Evolutionary conservation across 2,888 invertebrate species (phyloP).

Genomic region (Leucoma salicis): DNA sequence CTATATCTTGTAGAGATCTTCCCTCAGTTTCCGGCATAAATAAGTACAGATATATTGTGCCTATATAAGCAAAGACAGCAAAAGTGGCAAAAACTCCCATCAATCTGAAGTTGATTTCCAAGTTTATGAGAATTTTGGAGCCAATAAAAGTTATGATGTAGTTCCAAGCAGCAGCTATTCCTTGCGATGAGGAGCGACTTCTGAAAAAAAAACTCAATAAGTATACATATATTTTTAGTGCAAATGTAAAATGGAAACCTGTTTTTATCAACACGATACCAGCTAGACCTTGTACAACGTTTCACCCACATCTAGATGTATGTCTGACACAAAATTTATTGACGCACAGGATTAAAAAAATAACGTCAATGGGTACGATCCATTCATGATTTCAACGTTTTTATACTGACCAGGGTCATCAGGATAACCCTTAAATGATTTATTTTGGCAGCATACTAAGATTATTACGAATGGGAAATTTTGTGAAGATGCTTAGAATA

Average conservation of each 20-base stretch:
- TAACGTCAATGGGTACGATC: too few species aligned
- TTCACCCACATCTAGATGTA: not conserved
- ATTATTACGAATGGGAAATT: too few species aligned
- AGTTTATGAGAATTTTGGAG: constrained; percentile 77
- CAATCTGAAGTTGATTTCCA: constrained; percentile 65
- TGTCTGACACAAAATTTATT: too few species aligned
- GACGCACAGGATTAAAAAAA: too few species aligned
- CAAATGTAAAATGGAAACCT: too few species aligned
- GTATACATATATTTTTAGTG: not conserved
- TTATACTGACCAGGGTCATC: too few species aligned
- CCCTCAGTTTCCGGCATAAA: constrained; percentile 82
- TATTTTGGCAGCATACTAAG: too few species aligned
- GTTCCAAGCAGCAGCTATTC: constrained; percentile 76
- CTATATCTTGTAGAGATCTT: constrained; percentile 76
- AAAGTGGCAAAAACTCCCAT: constrained; percentile 78
- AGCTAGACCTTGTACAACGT: not conserved
- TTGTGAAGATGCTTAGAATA: too few species aligned
- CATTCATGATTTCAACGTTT: too few species aligned
- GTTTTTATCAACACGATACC: too few species aligned
- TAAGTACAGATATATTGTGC: constrained; percentile 76
- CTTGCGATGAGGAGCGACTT: constrained; percentile 78
- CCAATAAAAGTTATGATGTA: constrained; percentile 76
- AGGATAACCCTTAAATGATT: too few species aligned
- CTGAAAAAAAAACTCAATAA: constrained; percentile 39
- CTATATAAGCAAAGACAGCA: constrained; percentile 66